A percentile compares a stretch with the other conserved stretches of the same genome.
phyloP scores from a whole-genome alignment of 2,797 vertebrate species.

The Rhincodon typus region DNA sequence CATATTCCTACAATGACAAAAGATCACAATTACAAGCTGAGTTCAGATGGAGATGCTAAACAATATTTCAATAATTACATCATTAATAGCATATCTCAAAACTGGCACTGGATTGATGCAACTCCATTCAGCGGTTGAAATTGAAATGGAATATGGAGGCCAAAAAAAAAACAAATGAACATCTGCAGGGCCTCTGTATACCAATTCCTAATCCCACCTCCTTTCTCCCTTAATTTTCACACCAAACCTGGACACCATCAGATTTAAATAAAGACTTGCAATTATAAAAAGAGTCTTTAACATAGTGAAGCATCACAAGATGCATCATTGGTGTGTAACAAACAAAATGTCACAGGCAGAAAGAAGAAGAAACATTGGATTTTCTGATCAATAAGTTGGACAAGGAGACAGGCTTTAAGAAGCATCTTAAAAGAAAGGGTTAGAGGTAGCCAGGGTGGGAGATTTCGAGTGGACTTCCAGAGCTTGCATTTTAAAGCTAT shows the following conservation, averaged over 20 bases:
- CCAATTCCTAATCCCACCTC: background rate
- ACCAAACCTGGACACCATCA: background rate
- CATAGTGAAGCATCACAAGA: background rate
- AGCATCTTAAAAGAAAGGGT: background rate
- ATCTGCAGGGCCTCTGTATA: no score
- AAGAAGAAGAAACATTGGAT: background rate
- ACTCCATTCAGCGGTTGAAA: background rate
- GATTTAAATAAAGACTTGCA: background rate
- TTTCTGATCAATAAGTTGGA: background rate
- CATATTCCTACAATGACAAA: slow-evolving; percentile 45
- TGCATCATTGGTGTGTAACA: no score
- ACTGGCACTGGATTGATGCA: background rate
- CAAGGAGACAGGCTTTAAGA: background rate
- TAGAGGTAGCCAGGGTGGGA: background rate
- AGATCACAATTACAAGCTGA: background rate
- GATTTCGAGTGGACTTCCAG: background rate
- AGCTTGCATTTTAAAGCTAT: background rate
- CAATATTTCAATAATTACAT: background rate
- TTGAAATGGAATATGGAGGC: background rate
- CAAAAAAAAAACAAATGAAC: no score
- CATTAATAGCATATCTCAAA: background rate
- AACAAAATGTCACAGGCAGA: background rate
- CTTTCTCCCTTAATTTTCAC: background rate
- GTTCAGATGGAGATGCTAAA: no score
- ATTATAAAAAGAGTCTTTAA: background rate